Evolutionary conservation across 2,113 vertebrate species (phyloP), one percentile per base, ranked within the genome.

Genomic region (Chloebia gouldiae): DNA sequence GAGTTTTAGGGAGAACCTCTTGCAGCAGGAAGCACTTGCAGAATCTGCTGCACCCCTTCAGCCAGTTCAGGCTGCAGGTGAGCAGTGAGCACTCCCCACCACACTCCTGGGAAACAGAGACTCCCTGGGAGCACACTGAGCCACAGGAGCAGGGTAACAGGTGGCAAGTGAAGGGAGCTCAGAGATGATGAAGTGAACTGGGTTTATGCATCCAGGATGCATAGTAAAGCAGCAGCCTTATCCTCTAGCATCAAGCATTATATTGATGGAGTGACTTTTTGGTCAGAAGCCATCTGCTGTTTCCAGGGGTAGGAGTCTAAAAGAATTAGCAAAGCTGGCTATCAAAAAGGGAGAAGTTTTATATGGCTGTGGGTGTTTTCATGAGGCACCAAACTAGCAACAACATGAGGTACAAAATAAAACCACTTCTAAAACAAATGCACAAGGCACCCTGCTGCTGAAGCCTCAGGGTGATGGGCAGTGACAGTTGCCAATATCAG

Each of bases 261-360:
- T 88, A 83, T 61, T 94, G 88, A 96, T 83, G 72, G 79, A 96
- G 71, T 60, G 90, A 94, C 87, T 96, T 92, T 65, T 96, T 95
- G 92, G 93, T 96, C 88, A 90, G 90, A 91, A 95, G 85, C 94
- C 93, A 96, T 95, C 93, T 90, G 93, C 85, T 88, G 81, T 80
- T 91, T 88, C 92, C 5, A 1, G 60, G 51, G 63, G 35, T 79
- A 85, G 51, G 70, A 93, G 95, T 88, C 86, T 69, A 86, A 94
- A 92, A 72, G 63, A 92, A 95, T 93, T 90, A 75, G 79, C 76
- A 95, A 93, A 88, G 60, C 81, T 90, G 61, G 76, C 80, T 81
- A 83, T 86, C 57, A 95, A 79, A 66, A 51, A 2, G 2, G 33
- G 57, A 37, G 15, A 86, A 85, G 66, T 86, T 90, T 91, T 39